Evolutionary conservation across 2,797 vertebrate genomes (phyloP).

Genomic region (Pangasius sanitwongsei): DNA sequence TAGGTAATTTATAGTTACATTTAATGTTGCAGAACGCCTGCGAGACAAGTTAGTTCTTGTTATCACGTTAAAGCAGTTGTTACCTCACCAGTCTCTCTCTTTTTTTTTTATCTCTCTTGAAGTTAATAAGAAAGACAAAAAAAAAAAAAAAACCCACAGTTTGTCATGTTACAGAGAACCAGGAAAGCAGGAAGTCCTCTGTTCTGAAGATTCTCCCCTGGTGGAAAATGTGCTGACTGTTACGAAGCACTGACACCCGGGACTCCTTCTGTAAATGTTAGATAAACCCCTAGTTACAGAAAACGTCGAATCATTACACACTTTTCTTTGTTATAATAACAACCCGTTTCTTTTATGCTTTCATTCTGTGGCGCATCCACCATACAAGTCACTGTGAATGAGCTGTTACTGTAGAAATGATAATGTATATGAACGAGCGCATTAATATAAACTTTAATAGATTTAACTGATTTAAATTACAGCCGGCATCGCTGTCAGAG

Average conservation of each 20-base stretch:
- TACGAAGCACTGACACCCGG: neutral
- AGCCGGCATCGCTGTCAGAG: neutral
- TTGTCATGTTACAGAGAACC: constrained; percentile 4
- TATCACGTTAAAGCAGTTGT: neutral
- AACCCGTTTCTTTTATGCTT: neutral
- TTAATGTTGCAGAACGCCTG: neutral
- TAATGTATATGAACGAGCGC: neutral
- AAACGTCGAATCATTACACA: neutral
- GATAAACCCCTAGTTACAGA: neutral
- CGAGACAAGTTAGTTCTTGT: neutral
- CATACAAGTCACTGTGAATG: neutral
- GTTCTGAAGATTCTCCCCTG: neutral
- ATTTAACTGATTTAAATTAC: neutral
- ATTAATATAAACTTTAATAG: neutral
- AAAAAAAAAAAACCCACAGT: neutral
- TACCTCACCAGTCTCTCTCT: neutral
- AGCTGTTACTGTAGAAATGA: neutral
- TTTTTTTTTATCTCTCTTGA: neutral
- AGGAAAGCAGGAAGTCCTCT: neutral
- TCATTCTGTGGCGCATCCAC: neutral
- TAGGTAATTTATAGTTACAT: neutral
- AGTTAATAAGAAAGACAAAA: neutral
- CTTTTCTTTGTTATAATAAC: neutral
- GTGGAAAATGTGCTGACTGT: neutral
- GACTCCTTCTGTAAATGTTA: neutral